A percentile compares a stretch with the other conserved stretches of the same genome.
Conservation (phyloP, 1,140 invertebrate species). For the Delia radicum region DNA sequence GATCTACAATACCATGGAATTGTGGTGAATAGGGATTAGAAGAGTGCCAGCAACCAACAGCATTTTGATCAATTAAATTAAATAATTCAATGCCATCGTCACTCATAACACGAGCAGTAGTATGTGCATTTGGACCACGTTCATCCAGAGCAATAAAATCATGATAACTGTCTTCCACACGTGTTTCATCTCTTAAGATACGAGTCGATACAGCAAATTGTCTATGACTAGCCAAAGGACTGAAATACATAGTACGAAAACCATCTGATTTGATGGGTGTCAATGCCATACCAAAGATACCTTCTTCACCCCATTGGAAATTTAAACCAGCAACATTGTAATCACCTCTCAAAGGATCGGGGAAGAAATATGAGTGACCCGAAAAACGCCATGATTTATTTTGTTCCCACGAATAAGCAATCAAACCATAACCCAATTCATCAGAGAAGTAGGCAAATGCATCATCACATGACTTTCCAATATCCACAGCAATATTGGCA, state of each 20-base stretch:
- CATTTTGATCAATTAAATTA: constrained; percentile 76
- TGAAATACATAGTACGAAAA: constrained; percentile 72
- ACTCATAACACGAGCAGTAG: constrained; percentile 71
- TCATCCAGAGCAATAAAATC: constrained; percentile 70
- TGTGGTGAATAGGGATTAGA: constrained; percentile 64
- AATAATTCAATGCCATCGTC: constrained; percentile 73
- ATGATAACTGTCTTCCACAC: constrained; percentile 68
- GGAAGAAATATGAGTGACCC: constrained; percentile 73
- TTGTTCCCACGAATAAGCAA: constrained; percentile 72
- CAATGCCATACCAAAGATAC: constrained; percentile 76
- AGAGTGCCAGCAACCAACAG: constrained; percentile 78
- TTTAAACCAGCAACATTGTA: constrained; percentile 77
- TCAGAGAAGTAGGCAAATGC: constrained; percentile 79
- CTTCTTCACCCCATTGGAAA: constrained; percentile 80
- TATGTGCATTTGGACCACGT: constrained; percentile 67
- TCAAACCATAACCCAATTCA: constrained; percentile 76
- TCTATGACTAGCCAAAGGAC: constrained; percentile 71
- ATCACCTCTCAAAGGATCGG: constrained; percentile 74
- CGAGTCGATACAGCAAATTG: constrained; percentile 77
- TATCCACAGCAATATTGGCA: constrained; percentile 77
- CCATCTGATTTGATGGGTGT: constrained; percentile 66
- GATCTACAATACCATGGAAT: constrained; percentile 71
- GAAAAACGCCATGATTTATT: constrained; percentile 76
- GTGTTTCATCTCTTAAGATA: constrained; percentile 67
- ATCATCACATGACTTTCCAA: constrained; percentile 73